phyloP scores from a whole-genome alignment of 2,888 invertebrate species.

The Tipula unca region DNA sequence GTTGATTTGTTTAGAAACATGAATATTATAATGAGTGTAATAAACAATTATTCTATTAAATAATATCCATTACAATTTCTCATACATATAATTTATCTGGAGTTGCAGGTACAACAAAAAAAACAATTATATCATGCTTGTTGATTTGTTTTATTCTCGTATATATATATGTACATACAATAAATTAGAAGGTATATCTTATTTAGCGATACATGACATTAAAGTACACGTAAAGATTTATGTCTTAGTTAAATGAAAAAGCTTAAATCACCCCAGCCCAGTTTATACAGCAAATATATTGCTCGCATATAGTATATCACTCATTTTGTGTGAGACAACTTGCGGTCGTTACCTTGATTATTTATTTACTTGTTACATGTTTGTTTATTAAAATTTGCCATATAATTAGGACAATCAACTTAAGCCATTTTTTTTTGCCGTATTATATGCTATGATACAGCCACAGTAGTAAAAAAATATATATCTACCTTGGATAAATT shows the following conservation, averaged over 20 bases:
- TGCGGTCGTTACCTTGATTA: background rate
- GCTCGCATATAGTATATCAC: background rate
- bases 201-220: background rate
- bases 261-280: background rate
- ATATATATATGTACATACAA: too few species aligned
- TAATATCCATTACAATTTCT: background rate
- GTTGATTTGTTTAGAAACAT: too few species aligned
- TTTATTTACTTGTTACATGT: background rate
- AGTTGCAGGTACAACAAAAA: background rate
- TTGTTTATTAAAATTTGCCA: background rate
- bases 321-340: background rate
- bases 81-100: background rate
- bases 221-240: background rate
- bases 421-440: background rate
- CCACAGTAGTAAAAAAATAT: background rate
- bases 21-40: background rate
- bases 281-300: background rate
- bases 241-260: background rate
- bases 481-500: background rate
- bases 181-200: background rate
- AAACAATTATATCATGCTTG: background rate
- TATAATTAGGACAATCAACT: background rate
- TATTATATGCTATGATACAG: background rate
- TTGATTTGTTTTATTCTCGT: background rate
- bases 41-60: background rate